A percentile compares a stretch with the other conserved stretches of the same genome.
These are phyloP conservation scores for Octodon degus DNA, from an alignment of 2,113 vertebrate genomes.

Conservation along the genomic window DNA sequence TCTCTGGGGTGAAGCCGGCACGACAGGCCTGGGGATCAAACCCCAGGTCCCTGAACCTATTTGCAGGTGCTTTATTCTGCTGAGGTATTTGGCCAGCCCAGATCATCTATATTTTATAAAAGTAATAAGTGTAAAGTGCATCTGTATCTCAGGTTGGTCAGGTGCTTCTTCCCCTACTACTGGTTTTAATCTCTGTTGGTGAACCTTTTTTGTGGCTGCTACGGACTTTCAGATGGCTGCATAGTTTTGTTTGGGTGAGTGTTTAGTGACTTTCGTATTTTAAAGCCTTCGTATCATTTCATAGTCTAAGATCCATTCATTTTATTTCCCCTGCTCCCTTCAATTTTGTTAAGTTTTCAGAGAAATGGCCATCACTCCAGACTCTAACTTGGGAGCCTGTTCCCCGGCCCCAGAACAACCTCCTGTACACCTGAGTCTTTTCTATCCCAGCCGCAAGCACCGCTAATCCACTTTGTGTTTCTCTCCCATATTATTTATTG, in stretches of 20 bases:
- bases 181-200: neutral
- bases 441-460: neutral
- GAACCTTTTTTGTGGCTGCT: neutral
- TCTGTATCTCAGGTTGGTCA: neutral
- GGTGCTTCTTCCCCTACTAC: neutral
- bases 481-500: conserved; percentile 45
- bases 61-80: no score
- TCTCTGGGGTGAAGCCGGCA: no score
- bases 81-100: no score
- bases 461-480: conserved; percentile 2
- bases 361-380: neutral
- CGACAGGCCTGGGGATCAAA: no score
- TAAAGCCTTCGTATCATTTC: neutral
- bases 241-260: neutral
- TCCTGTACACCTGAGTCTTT: neutral
- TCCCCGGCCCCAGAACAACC: neutral
- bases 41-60: no score
- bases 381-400: neutral
- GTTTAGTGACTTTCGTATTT: neutral
- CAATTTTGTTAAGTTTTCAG: neutral
- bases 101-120: neutral
- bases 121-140: neutral
- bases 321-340: neutral
- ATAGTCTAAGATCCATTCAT: neutral
- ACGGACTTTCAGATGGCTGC: neutral